Percentiles rank a stretch among this genome's conserved stretches.
Conservation (phyloP, 2,888 invertebrate species). For the Andrena fulva region DNA sequence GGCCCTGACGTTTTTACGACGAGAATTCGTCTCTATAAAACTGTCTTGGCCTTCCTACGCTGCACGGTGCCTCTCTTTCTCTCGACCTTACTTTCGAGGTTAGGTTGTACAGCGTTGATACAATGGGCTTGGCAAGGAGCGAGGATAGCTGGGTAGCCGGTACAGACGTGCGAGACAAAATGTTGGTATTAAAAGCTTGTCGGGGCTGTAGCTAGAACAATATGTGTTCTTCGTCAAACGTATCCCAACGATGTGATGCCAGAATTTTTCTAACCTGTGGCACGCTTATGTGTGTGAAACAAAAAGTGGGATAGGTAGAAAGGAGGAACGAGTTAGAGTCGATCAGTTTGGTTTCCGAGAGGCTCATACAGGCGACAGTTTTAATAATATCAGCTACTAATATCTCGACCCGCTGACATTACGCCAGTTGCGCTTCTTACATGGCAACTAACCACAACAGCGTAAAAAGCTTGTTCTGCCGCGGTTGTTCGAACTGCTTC, state of each 20-base stretch:
- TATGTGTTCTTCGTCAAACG: conserved; percentile 2
- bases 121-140: conserved; percentile 72
- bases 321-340: too few species aligned
- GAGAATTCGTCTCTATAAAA: conserved; percentile 83
- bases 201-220: conserved; percentile 11
- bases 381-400: too few species aligned
- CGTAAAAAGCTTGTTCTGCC: conserved; percentile 26
- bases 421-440: neutral
- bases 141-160: conserved; percentile 66
- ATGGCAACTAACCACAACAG: neutral
- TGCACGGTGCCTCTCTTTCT: conserved; percentile 36
- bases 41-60: conserved; percentile 77
- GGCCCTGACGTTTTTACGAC: conserved; percentile 81
- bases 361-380: too few species aligned
- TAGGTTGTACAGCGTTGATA: conserved; percentile 62
- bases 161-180: conserved; percentile 38
- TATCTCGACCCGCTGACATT: too few species aligned
- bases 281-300: too few species aligned
- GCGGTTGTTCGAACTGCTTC: conserved; percentile 29
- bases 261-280: neutral
- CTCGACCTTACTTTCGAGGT: conserved; percentile 48
- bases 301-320: too few species aligned
- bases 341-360: too few species aligned
- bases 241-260: neutral
- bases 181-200: conserved; percentile 33